These are phyloP conservation scores for Nemopilema nomurai DNA, from an alignment of 30 jellyfish, hydroid and myxozoan genomes.

Conservation along the genomic window DNA sequence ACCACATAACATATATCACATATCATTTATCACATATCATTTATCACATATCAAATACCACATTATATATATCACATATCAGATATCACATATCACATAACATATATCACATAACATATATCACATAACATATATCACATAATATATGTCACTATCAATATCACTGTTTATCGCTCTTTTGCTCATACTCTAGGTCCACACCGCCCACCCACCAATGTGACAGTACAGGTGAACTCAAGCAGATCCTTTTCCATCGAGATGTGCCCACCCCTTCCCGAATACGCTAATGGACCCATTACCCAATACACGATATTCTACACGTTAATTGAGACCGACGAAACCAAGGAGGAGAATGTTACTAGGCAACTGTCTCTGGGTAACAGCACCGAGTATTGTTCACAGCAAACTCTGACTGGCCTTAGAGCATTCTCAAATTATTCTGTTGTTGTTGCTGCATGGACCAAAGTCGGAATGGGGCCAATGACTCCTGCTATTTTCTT, in stretches of 20 bases:
- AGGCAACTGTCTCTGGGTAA: neutral
- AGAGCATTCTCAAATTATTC: neutral
- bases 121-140: no score
- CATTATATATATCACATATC: no score
- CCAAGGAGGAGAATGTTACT: neutral
- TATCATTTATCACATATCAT: neutral
- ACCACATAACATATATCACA: no score
- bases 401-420: neutral
- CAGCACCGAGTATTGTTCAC: neutral
- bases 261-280: neutral
- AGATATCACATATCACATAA: no score
- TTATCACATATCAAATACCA: neutral
- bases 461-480: slow-evolving; percentile 28
- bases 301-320: slow-evolving; percentile 19
- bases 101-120: neutral
- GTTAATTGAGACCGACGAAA: neutral
- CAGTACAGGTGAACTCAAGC: neutral
- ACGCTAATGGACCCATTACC: slow-evolving; percentile 9
- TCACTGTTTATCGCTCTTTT: no score
- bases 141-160: neutral
- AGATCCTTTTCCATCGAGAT: neutral
- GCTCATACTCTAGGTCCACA: slow-evolving; percentile 5
- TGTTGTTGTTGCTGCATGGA: slow-evolving; percentile 11
- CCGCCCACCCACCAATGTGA: slow-evolving; percentile 10
- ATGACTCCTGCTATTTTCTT: neutral